Percentiles rank a stretch among this genome's conserved stretches.
phyloP scores from a whole-genome alignment of 35 echinoderm and acorn worm species.

The Heliocidaris tuberculata region DNA sequence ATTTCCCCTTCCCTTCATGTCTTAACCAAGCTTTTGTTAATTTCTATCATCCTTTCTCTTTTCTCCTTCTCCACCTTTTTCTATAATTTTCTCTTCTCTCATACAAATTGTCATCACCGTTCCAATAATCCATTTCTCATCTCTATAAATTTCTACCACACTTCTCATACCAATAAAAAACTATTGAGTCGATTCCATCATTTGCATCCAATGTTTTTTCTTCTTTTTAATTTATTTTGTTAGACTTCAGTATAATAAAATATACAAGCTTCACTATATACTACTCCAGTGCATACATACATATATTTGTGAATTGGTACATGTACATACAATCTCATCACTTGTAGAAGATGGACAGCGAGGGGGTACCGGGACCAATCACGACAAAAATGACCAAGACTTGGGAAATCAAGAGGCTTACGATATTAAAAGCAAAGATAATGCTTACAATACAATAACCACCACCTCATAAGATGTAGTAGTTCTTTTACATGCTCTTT shows the following conservation, averaged over 20 bases:
- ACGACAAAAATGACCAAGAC: no score
- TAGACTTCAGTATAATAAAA: slow-evolving; percentile 56
- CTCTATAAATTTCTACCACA: no score
- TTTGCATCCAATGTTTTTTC: slow-evolving; percentile 26
- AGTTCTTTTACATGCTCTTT: background rate
- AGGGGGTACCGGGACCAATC: background rate
- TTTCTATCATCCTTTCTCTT: no score
- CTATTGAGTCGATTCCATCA: no score
- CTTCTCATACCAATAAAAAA: no score
- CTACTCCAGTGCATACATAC: slow-evolving; percentile 45
- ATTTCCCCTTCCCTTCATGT: no score
- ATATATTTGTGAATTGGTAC: slow-evolving; percentile 48
- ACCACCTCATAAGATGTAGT: background rate
- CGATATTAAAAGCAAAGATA: background rate
- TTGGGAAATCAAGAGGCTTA: background rate
- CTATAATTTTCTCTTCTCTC: no score
- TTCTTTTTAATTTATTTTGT: slow-evolving; percentile 39
- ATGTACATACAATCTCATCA: background rate
- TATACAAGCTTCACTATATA: slow-evolving; percentile 54
- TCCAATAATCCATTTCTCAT: no score
- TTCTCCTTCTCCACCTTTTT: no score
- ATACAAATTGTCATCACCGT: no score
- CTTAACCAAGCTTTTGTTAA: no score
- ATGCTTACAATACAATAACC: background rate
- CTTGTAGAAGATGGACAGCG: background rate